Evolutionary conservation across 2,888 invertebrate species (phyloP).

Genomic region (Platycheirus albimanus): DNA sequence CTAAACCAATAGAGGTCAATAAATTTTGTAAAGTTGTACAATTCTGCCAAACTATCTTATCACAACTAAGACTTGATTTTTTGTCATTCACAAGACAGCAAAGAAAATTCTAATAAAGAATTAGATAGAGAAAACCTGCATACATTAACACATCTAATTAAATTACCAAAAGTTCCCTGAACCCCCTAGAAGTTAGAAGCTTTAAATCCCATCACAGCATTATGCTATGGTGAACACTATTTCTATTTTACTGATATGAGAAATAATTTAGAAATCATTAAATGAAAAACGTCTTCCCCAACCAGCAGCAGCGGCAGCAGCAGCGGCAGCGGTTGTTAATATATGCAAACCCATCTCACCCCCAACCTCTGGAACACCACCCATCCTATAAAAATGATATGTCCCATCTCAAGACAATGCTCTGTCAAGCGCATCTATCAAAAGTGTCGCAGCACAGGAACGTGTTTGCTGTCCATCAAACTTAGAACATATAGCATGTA

Average conservation of each 20-base stretch:
- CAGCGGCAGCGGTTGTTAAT: not conserved
- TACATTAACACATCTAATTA: not conserved
- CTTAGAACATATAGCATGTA: conserved; percentile 20
- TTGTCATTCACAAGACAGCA: no score
- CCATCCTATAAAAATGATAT: not conserved
- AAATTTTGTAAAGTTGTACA: no score
- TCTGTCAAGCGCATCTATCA: conserved; percentile 67
- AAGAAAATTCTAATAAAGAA: no score
- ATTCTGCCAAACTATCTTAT: no score
- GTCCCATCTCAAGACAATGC: conserved; percentile 26
- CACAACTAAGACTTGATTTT: no score
- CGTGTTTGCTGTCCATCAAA: conserved; percentile 26
- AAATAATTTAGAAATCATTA: conserved; percentile 45
- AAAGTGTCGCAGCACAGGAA: conserved; percentile 58
- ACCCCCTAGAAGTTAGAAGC: not conserved
- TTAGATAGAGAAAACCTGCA: not conserved
- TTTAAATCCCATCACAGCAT: conserved; percentile 19
- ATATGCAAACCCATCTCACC: not conserved
- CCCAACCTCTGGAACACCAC: not conserved
- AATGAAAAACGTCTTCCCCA: conserved; percentile 1
- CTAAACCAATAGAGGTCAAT: no score
- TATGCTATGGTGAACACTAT: not conserved
- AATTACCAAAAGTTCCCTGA: conserved; percentile 18
- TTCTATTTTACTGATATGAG: conserved; percentile 38
- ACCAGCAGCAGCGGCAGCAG: not conserved